These are phyloP conservation scores for Meteorus colon DNA, from an alignment of 2,888 invertebrate genomes.

Conservation along the genomic window DNA sequence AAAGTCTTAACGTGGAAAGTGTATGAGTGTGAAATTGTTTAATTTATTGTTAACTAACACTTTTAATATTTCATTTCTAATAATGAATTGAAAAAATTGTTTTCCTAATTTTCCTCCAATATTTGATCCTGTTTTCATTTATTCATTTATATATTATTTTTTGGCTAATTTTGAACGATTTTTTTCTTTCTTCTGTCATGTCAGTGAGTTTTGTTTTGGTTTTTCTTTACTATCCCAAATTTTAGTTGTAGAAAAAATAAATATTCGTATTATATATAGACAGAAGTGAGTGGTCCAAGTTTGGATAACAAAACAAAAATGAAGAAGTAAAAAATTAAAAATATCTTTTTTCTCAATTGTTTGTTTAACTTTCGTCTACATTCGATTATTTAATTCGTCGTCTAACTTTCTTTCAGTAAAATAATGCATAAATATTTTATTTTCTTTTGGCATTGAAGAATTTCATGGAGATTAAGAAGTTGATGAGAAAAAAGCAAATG, in stretches of 20 bases:
- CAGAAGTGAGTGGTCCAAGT: conserved; percentile 47
- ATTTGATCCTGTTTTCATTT: conserved; percentile 30
- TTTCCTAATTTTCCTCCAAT: conserved; percentile 40
- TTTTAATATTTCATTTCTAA: conserved; percentile 24
- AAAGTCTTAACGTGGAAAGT: conserved; percentile 26
- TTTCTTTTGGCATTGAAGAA: background rate
- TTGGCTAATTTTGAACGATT: conserved; percentile 40
- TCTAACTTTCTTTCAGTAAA: background rate
- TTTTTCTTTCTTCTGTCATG: conserved; percentile 39
- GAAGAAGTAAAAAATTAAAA: background rate
- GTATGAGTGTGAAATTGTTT: conserved; percentile 21
- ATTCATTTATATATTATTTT: conserved; percentile 27
- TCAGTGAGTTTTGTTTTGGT: conserved; percentile 31
- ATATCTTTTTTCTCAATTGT: background rate
- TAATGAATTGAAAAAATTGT: conserved; percentile 15
- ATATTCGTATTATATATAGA: conserved; percentile 57
- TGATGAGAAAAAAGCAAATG: background rate
- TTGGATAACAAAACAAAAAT: background rate
- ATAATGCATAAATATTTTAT: background rate
- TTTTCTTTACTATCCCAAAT: conserved; percentile 56
- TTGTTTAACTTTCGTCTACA: too few species aligned
- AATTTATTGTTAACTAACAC: conserved; percentile 10
- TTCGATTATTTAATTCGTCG: background rate
- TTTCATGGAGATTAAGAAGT: background rate
- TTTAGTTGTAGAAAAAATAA: conserved; percentile 66